Conservation (phyloP, 2,888 invertebrate species). For the Nudaria mundana region DNA sequence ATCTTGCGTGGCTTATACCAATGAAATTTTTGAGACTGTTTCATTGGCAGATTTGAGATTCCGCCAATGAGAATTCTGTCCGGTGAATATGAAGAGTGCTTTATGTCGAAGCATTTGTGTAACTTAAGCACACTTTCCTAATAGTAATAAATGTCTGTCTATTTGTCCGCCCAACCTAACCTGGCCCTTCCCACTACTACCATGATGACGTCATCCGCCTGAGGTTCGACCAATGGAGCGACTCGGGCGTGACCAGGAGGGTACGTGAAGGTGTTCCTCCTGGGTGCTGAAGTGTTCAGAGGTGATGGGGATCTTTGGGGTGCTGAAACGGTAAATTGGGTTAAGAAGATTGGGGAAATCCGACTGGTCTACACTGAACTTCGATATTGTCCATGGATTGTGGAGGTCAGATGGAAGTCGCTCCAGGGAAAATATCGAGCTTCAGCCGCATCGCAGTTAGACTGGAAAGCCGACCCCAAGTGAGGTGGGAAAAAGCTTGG, state of each 20-base stretch:
- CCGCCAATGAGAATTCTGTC: no score
- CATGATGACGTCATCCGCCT: conserved; percentile 58
- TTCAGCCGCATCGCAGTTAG: no score
- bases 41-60: no score
- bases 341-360: no score
- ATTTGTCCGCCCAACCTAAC: conserved; percentile 57
- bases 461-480: no score
- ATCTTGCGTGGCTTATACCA: no score
- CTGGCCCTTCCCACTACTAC: conserved; percentile 58
- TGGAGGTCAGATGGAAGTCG: no score
- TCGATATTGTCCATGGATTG: no score
- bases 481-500: no score
- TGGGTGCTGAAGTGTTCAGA: neutral
- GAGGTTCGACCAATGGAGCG: conserved; percentile 43
- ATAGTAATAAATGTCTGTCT: neutral
- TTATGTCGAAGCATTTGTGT: neutral
- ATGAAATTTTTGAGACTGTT: no score
- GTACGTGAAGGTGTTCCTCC: conserved; percentile 4
- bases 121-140: neutral
- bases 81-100: neutral
- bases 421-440: no score
- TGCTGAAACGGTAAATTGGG: neutral
- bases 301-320: neutral
- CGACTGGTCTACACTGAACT: no score
- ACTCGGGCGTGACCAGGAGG: conserved; percentile 25